Conservation (phyloP, 2,888 invertebrate genomes). For the Cotesia congregata region DNA sequence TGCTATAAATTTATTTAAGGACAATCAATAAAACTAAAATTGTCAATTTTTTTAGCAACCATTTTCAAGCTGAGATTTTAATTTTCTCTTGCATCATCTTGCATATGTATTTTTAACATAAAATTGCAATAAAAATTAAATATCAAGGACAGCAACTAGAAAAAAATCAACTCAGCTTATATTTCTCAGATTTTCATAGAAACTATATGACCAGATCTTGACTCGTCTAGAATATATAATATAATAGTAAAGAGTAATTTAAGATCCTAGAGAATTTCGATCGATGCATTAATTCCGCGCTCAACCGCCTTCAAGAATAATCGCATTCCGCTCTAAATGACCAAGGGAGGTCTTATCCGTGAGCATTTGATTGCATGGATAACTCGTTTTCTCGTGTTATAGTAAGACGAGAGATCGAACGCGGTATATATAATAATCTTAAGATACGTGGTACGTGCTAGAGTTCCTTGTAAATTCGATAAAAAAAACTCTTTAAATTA, state of each 20-base stretch:
- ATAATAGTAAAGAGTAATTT: conserved; percentile 16
- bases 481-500: conserved; percentile 42
- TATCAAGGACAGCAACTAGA: no score
- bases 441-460: background rate
- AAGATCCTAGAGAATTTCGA: conserved; percentile 22
- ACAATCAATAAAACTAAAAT: no score
- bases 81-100: no score
- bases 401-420: conserved; percentile 52
- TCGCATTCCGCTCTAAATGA: conserved; percentile 46
- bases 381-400: conserved; percentile 54
- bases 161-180: no score
- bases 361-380: conserved; percentile 50
- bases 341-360: conserved; percentile 33
- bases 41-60: no score
- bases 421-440: conserved; percentile 35
- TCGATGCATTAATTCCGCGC: conserved; percentile 41
- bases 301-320: conserved; percentile 32
- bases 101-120: no score
- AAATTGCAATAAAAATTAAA: no score
- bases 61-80: no score
- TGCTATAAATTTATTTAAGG: no score
- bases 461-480: conserved; percentile 41
- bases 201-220: background rate
- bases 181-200: no score
- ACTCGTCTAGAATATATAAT: background rate